These are phyloP conservation scores for Speoplatyrhinus poulsoni DNA, from an alignment of 2,113 vertebrate species.

Conservation along the genomic window DNA sequence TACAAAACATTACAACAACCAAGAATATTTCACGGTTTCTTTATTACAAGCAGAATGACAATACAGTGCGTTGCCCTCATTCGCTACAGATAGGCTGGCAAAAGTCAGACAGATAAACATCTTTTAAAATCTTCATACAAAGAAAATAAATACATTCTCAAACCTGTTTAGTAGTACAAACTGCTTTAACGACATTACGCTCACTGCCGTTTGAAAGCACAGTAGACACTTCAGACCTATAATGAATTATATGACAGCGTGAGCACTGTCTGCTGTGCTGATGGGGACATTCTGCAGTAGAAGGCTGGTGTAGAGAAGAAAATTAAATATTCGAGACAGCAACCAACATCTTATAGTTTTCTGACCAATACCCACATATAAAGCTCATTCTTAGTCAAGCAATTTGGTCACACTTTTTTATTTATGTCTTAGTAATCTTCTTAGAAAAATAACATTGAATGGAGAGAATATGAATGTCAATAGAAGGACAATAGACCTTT, in stretches of 20 bases:
- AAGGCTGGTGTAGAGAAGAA: constrained; percentile 75
- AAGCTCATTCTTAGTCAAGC: constrained; percentile 64
- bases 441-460: constrained; percentile 70
- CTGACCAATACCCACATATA: constrained; percentile 12
- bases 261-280: constrained; percentile 50
- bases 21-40: constrained; percentile 69
- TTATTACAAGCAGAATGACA: constrained; percentile 89
- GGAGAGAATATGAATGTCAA: constrained; percentile 55
- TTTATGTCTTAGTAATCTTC: constrained; percentile 50
- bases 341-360: constrained; percentile 14
- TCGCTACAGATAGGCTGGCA: constrained; percentile 82
- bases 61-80: constrained; percentile 78
- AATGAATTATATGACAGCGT: constrained; percentile 31
- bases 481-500: constrained; percentile 54
- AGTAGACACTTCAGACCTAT: constrained; percentile 53
- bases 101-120: constrained; percentile 82
- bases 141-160: constrained; percentile 69
- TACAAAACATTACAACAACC: neutral
- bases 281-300: constrained; percentile 71
- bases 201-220: constrained; percentile 46
- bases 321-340: constrained; percentile 56
- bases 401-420: constrained; percentile 74
- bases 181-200: constrained; percentile 64
- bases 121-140: constrained; percentile 79
- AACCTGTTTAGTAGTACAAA: constrained; percentile 77